Percentiles rank a stretch among this genome's conserved stretches.
Evolutionary conservation across 2,888 invertebrate genomes (phyloP).

Genomic region (Dromius quadrimaculatus): DNA sequence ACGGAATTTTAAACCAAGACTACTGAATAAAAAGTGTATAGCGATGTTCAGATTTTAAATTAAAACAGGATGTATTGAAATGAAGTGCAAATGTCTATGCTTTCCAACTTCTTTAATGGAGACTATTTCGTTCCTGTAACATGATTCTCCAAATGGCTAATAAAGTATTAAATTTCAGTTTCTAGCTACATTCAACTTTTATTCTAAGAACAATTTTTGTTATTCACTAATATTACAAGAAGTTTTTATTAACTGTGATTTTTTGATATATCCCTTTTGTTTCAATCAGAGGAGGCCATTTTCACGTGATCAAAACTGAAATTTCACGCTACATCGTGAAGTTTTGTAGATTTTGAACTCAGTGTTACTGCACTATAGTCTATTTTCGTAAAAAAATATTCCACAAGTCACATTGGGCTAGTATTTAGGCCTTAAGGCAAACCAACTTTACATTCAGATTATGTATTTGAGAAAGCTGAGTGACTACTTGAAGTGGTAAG

Average conservation of each 20-base stretch:
- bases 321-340: too few relatives aligned
- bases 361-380: too few relatives aligned
- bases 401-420: too few relatives aligned
- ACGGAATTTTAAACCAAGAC: neutral
- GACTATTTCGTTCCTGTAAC: constrained; percentile 28
- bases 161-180: constrained; percentile 35
- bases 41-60: too few relatives aligned
- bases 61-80: constrained; percentile 20
- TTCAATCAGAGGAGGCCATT: too few relatives aligned
- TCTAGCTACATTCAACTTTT: neutral
- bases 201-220: neutral
- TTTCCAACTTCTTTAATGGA: constrained; percentile 28
- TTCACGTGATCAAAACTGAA: too few relatives aligned
- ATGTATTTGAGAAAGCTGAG: too few relatives aligned
- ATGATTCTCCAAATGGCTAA: constrained; percentile 33
- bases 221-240: neutral
- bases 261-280: neutral
- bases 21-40: constrained; percentile 2
- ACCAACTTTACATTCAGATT: too few relatives aligned
- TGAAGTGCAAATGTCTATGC: constrained; percentile 20
- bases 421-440: too few relatives aligned
- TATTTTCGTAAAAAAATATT: too few relatives aligned
- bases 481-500: too few relatives aligned
- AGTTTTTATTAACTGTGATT: neutral
- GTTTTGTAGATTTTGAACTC: too few relatives aligned